These are phyloP conservation scores for Sebastes cheni DNA, from an alignment of 2,797 vertebrate species.

Conservation along the genomic window DNA sequence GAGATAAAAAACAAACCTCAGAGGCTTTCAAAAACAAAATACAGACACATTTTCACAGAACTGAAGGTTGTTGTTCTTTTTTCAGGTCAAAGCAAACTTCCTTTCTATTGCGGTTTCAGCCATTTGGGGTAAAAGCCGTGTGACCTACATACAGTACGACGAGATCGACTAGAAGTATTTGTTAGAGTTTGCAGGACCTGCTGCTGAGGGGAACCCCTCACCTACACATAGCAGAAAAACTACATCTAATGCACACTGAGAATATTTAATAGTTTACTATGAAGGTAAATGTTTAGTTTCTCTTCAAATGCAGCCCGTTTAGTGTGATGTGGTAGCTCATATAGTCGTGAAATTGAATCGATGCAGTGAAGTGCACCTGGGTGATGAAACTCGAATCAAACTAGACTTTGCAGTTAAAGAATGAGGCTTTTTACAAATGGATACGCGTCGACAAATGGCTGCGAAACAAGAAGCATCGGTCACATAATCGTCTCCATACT, in stretches of 20 bases:
- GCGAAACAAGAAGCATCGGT: neutral
- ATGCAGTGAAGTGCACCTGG: neutral
- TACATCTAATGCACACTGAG: neutral
- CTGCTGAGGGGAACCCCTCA: neutral
- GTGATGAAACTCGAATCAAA: neutral
- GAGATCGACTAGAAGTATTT: neutral
- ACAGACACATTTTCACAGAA: neutral
- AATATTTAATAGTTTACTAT: neutral
- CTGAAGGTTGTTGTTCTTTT: neutral
- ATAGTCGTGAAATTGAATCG: neutral
- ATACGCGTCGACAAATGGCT: no score
- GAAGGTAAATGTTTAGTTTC: neutral
- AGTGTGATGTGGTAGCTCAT: neutral
- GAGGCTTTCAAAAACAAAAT: slow-evolving; percentile 9
- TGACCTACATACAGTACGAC: slow-evolving; percentile 63
- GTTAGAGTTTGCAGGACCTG: neutral
- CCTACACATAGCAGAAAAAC: neutral
- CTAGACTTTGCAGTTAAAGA: neutral
- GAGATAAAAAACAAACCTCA: neutral
- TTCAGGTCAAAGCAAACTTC: slow-evolving; percentile 28
- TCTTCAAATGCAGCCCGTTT: neutral
- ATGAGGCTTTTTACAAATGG: neutral
- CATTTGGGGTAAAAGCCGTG: slow-evolving; percentile 49
- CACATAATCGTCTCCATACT: neutral
- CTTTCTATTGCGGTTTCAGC: slow-evolving; percentile 2